A percentile compares a stretch with the other conserved stretches of the same genome.
phyloP scores from a whole-genome alignment of 2,797 vertebrate species.

The Melanotaenia trifasciata region DNA sequence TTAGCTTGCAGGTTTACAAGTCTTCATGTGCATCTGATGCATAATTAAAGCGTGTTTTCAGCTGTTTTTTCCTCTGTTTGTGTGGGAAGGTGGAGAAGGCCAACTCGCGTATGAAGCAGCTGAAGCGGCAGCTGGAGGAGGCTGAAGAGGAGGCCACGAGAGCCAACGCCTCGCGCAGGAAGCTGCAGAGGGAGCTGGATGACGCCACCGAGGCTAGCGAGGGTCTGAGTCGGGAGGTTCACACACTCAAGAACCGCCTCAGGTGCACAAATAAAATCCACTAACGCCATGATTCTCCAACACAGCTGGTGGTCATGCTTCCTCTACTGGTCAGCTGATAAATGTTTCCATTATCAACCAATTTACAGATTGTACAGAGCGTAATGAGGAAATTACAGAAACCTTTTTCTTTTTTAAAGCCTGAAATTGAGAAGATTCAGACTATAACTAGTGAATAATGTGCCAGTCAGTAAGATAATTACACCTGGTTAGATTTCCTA shows the following conservation, averaged over 20 bases:
- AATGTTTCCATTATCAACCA: no score
- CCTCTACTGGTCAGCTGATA: no score
- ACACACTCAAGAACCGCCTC: slow-evolving; percentile 95
- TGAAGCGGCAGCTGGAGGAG: slow-evolving; percentile 97
- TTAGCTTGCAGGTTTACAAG: not conserved
- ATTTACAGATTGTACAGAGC: no score
- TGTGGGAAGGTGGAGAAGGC: slow-evolving; percentile 91
- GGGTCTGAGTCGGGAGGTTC: slow-evolving; percentile 93
- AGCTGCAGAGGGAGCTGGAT: slow-evolving; percentile 95
- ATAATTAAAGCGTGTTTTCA: not conserved
- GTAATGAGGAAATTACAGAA: no score
- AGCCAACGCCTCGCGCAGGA: slow-evolving; percentile 94
- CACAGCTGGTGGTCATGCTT: no score
- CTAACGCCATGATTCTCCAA: no score
- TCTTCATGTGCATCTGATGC: not conserved
- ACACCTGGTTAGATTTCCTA: no score
- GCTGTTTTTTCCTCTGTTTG: not conserved
- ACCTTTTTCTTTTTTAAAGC: no score
- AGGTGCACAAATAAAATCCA: slow-evolving; percentile 78
- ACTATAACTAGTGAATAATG: no score
- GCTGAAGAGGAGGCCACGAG: slow-evolving; percentile 94
- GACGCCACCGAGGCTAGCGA: slow-evolving; percentile 95
- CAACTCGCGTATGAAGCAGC: slow-evolving; percentile 96
- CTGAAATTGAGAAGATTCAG: no score
- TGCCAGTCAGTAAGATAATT: no score